Percentiles rank a stretch among this genome's conserved stretches.
phyloP scores from a whole-genome alignment of 2,797 vertebrate genomes.

The Aselliscus stoliczkanus region DNA sequence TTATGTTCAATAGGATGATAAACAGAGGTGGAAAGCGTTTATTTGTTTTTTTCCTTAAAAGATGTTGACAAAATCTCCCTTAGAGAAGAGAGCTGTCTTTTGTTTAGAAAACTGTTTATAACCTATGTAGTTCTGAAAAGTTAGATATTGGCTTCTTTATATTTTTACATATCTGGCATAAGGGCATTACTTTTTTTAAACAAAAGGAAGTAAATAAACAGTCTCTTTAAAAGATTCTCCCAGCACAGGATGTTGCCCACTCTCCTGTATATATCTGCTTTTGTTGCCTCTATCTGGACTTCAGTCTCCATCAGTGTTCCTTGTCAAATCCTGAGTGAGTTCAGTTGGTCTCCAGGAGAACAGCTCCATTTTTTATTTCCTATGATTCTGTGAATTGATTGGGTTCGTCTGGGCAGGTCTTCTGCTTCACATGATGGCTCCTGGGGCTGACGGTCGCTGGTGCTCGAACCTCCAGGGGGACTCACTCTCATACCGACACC shows the following conservation, averaged over 20 bases:
- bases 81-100: neutral
- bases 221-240: neutral
- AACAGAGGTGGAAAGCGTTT: neutral
- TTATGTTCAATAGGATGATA: neutral
- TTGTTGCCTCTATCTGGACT: neutral
- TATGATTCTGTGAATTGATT: no score
- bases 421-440: neutral
- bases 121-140: neutral
- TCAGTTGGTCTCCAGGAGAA: neutral
- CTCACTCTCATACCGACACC: accelerated
- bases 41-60: neutral
- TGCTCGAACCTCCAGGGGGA: neutral
- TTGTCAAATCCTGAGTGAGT: neutral
- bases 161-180: neutral
- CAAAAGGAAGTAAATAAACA: neutral
- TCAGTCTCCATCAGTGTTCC: neutral
- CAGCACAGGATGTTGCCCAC: neutral
- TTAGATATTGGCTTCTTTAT: neutral
- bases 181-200: neutral
- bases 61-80: neutral
- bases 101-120: neutral
- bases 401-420: neutral
- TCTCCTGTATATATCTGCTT: neutral
- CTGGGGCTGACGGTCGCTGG: no score
- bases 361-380: no score